Base-by-base conservation (phyloP, 1,140 invertebrate species). In the Zaprionus vittiger region DNA sequence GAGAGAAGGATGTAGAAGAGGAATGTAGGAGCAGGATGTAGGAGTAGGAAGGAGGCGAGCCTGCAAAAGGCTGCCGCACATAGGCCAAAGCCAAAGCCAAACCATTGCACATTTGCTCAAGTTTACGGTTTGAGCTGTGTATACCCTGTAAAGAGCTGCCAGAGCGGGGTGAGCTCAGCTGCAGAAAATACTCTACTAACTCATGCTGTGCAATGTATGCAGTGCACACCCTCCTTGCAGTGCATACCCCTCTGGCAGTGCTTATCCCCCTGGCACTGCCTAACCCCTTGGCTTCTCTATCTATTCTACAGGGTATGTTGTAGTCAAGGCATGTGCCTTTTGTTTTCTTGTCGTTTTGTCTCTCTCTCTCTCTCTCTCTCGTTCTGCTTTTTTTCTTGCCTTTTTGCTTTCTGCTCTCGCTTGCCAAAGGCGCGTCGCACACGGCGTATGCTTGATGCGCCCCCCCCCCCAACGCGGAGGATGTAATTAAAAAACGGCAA, bases 401-500 rank as follows among this genome's bases (percentile, higher is more conserved):
- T 47, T 52, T 52, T 52, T 57, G 34, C 26, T 31, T 52, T 49
- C 14, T 26, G 47, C 62, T 60, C 24, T 17, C 56, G 38, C 41
- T 62, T 62, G 59, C 75, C 75, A 70, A 71, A 63, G 68, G 71
- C 71, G 67, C 65, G 20, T 59, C 57, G 67, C 54, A 68, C 64
- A 62, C 20, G 62, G 55, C 56, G 65, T 68, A 64, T 67, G 68
- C 55, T 69, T 69, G 44, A 47, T 69, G 22, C 59, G 12, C 26
- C 63, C 57, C 15, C 20, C 24, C 37, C 37, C 11, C 37, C 41
- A 1, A 44, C 61, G 55, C 65, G 52, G 66, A 87, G 84, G 84
- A 87, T 87, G 84, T 87, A 87, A 87, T 87, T 87, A 87, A 87
- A 87, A 87, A 87, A 84, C 68, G 70, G 56, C 71, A 84, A 81